Evolutionary conservation across 2,888 invertebrate species (phyloP), one percentile per base, ranked within the genome.

Genomic region (Esperia sulphurella): DNA sequence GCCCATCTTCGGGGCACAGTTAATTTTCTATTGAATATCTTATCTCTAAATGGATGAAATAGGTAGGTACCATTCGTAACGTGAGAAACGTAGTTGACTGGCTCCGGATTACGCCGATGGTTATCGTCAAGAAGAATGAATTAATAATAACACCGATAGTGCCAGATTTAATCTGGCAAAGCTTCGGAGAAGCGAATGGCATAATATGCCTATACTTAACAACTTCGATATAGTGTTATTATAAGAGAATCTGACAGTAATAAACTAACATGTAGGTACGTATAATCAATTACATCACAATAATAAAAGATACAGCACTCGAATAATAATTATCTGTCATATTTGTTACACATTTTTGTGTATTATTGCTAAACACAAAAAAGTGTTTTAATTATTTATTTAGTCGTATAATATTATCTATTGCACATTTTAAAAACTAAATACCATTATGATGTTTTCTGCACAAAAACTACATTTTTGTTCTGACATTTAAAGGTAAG

Each of bases 1-100:
- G 58, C 55, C 59, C 58, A 68, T 61, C 63, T 59, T 55, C 55
- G 28, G 14, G 37, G 44, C 67, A 76, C 78, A 76, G 82, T 81
- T 83, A 79, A 80, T 84, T 77, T 80, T 75, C 78, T 72, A 83
- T 84, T 81, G 72, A 82, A 79, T 72, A 65, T 64, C 79, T 83
- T 83, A 84, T 85, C 84, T 82, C 57, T 75, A 69, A 80, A 72
- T 75, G 70, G 74, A 68, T 69, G 68, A 70, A 62, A 66, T 64
- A 62, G 65, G 21, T 31, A 8, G 31, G 9, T 72, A 63, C 70
- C 72, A 79, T 78, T 74, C 63, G 78, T 79, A 78, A 80, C 85
- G 86, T 87, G 86, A 79, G 86, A 87, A 84, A 77, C 71, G 65
- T 78, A 73, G 76, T 71, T 71, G 71, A 63, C 68, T 68, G 72